Percentiles rank a stretch among this genome's conserved stretches.
Conservation (phyloP, 2,797 vertebrate genomes). For the Serranus cabrilla region DNA sequence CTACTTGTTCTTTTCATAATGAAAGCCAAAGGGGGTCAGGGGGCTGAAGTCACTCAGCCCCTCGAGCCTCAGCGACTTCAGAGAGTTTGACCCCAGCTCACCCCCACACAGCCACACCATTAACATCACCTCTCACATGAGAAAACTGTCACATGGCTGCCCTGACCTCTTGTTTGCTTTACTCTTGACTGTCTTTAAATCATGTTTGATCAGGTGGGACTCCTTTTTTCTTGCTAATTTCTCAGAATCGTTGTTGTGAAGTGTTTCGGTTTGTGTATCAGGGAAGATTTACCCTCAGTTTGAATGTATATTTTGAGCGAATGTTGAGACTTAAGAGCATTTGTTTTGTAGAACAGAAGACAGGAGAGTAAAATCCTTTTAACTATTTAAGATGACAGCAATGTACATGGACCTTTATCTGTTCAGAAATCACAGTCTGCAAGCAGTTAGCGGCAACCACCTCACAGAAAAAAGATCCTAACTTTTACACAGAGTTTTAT, state of each 20-base stretch:
- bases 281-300: background rate
- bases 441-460: too few species aligned
- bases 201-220: slow-evolving; percentile 59
- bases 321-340: background rate
- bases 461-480: too few species aligned
- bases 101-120: slow-evolving; percentile 13
- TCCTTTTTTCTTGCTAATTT: background rate
- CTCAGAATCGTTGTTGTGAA: background rate
- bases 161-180: slow-evolving; percentile 55
- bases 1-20: slow-evolving; percentile 38
- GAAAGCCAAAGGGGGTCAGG: slow-evolving; percentile 19
- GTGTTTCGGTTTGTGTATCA: background rate
- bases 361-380: too few species aligned
- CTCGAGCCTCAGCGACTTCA: background rate
- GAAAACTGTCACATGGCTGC: slow-evolving; percentile 57
- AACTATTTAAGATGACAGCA: too few species aligned
- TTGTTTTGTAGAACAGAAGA: too few species aligned
- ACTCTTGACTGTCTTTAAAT: slow-evolving; percentile 20
- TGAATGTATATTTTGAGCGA: background rate
- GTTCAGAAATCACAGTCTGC: too few species aligned
- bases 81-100: slow-evolving; percentile 1
- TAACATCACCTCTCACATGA: slow-evolving; percentile 49
- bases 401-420: too few species aligned
- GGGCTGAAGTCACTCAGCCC: slow-evolving; percentile 14
- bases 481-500: too few species aligned